These are phyloP conservation scores for Blera fallax DNA, from an alignment of 2,888 invertebrate species.

Conservation along the genomic window DNA sequence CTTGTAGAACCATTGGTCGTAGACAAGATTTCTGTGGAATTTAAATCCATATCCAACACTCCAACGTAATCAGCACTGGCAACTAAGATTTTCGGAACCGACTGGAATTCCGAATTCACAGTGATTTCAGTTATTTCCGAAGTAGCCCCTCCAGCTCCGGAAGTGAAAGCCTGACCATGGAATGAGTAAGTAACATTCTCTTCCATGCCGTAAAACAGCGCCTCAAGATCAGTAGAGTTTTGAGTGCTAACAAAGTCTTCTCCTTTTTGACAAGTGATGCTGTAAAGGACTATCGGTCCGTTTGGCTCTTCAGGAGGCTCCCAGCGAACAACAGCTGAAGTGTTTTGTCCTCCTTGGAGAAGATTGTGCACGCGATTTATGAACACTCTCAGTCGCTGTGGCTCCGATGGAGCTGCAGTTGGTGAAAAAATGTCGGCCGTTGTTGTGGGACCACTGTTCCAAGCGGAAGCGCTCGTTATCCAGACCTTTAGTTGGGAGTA, in stretches of 20 bases:
- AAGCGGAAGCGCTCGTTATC: constrained; percentile 91
- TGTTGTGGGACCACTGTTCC: constrained; percentile 89
- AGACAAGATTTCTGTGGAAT: constrained; percentile 84
- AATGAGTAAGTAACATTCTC: constrained; percentile 87
- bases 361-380: constrained; percentile 83
- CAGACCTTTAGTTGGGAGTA: constrained; percentile 88
- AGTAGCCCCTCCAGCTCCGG: constrained; percentile 88
- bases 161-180: constrained; percentile 89
- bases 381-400: constrained; percentile 88
- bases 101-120: constrained; percentile 86
- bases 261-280: constrained; percentile 85
- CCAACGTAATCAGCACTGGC: constrained; percentile 88
- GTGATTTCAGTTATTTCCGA: constrained; percentile 85
- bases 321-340: constrained; percentile 90
- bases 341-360: constrained; percentile 74
- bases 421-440: constrained; percentile 88
- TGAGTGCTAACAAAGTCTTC: constrained; percentile 80
- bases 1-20: constrained; percentile 86
- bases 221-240: constrained; percentile 81
- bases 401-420: constrained; percentile 90
- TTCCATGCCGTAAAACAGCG: constrained; percentile 83
- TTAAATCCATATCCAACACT: constrained; percentile 89
- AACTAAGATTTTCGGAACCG: constrained; percentile 90
- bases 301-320: constrained; percentile 88
- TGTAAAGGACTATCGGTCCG: constrained; percentile 88